Evolutionary conservation across 1,140 invertebrate species (phyloP).

Genomic region (Drosophila azteca): DNA sequence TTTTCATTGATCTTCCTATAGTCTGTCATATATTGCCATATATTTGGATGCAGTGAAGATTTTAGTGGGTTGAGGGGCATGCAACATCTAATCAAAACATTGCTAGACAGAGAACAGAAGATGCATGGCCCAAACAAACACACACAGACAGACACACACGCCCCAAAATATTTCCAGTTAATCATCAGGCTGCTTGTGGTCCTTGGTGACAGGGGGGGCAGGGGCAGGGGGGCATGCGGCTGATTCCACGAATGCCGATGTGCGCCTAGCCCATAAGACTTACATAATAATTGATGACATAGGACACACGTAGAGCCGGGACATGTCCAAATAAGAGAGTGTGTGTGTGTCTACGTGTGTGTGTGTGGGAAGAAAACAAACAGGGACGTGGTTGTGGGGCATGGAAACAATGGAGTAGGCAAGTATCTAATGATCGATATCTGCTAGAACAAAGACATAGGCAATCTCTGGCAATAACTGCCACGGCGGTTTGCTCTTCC

Average conservation of each 20-base stretch:
- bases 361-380: slow-evolving; percentile 33
- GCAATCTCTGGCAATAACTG: slow-evolving; percentile 23
- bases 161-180: slow-evolving; percentile 62
- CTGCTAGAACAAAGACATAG: slow-evolving; percentile 57
- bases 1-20: too few species aligned
- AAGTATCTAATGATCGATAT: slow-evolving; percentile 65
- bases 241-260: slow-evolving; percentile 50
- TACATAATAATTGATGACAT: slow-evolving; percentile 65
- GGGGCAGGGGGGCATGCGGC: slow-evolving; percentile 36
- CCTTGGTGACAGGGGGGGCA: slow-evolving; percentile 46
- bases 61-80: too few species aligned
- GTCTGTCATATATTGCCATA: too few species aligned
- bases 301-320: slow-evolving; percentile 49
- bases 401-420: slow-evolving; percentile 46
- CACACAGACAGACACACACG: slow-evolving; percentile 34
- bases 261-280: slow-evolving; percentile 41
- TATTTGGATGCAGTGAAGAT: too few species aligned
- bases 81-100: slow-evolving; percentile 41
- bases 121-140: slow-evolving; percentile 17
- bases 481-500: slow-evolving; percentile 39
- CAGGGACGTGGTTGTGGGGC: slow-evolving; percentile 1
- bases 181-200: slow-evolving; percentile 23
- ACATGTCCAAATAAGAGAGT: slow-evolving; percentile 5
- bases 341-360: slow-evolving; percentile 24
- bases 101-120: slow-evolving; percentile 2